Percentiles rank a stretch among this genome's conserved stretches.
Evolutionary conservation across 2,113 vertebrate genomes (phyloP).

Genomic region (Trogon melanurus): DNA sequence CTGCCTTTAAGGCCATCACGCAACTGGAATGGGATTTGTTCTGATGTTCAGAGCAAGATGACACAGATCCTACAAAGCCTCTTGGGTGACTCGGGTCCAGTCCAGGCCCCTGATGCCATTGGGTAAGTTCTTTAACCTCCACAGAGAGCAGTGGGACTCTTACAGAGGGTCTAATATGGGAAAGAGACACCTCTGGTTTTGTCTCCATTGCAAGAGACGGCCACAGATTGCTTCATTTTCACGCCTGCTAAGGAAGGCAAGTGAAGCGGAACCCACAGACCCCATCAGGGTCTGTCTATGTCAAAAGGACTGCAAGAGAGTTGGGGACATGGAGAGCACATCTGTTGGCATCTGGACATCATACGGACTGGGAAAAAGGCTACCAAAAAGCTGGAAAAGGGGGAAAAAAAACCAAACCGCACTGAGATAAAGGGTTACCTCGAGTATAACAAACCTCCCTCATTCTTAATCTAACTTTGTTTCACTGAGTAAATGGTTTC

Average conservation of each 20-base stretch:
- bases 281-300: not conserved
- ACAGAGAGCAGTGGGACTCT: not conserved
- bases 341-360: not conserved
- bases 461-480: rapidly evolving
- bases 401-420: not conserved
- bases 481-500: not conserved
- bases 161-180: rapidly evolving
- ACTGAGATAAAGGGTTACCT: not conserved
- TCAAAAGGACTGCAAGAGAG: not conserved
- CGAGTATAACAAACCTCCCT: not conserved
- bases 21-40: not conserved
- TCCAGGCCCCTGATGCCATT: no score
- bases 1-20: not conserved
- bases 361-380: not conserved
- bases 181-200: not conserved
- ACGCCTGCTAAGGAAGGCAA: not conserved
- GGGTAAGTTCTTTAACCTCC: not conserved
- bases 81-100: not conserved
- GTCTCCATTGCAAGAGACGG: not conserved
- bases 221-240: not conserved
- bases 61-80: not conserved
- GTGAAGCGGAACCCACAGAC: not conserved
- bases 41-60: not conserved
- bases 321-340: not conserved
- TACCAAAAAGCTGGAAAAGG: not conserved